Conservation (phyloP, 2,797 vertebrate species). For the Centroberyx gerrardi region DNA sequence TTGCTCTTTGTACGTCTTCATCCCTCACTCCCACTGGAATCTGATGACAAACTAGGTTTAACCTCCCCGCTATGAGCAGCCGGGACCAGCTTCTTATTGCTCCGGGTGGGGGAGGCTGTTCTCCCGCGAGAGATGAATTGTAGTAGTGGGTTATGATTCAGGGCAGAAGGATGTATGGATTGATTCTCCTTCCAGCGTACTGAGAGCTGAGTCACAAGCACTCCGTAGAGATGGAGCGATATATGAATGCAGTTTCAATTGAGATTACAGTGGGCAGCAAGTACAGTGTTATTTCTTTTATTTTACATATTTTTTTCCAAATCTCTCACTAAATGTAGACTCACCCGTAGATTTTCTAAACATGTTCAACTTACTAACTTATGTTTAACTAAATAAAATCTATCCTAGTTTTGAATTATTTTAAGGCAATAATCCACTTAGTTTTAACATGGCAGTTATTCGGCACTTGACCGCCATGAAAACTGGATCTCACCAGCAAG, state of each 20-base stretch:
- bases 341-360: no score
- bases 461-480: no score
- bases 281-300: neutral
- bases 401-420: no score
- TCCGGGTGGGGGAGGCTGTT: constrained; percentile 70
- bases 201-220: constrained; percentile 17
- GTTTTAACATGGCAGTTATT: no score
- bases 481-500: constrained; percentile 42
- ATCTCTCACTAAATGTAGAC: no score
- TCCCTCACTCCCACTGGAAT: constrained; percentile 76
- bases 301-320: no score
- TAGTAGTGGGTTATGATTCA: constrained; percentile 59
- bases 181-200: constrained; percentile 16
- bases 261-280: neutral
- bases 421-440: no score
- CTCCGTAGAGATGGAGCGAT: neutral
- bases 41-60: constrained; percentile 83
- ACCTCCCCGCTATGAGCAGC: constrained; percentile 75
- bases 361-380: no score
- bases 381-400: no score
- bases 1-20: constrained; percentile 69
- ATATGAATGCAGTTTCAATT: neutral
- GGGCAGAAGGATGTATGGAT: constrained; percentile 43
- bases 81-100: constrained; percentile 70
- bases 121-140: constrained; percentile 66